phyloP scores from a whole-genome alignment of 2,888 invertebrate genomes.

The Stratiomys singularior region DNA sequence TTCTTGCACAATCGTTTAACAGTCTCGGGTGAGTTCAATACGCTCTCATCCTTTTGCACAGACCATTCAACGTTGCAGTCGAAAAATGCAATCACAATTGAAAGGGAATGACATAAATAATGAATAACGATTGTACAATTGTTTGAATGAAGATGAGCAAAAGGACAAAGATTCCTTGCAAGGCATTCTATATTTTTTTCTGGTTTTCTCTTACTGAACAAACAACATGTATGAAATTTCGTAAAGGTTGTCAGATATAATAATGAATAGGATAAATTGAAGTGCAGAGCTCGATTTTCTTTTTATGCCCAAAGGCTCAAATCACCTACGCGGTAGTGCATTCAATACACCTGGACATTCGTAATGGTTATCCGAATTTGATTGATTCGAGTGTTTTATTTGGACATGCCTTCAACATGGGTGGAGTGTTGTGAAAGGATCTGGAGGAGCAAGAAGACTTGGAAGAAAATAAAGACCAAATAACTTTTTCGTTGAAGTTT shows the following conservation, averaged over 20 bases:
- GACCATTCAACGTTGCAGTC: background rate
- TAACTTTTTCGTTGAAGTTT: no score
- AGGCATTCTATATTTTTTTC: background rate
- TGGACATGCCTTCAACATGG: slow-evolving; percentile 21
- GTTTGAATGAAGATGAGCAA: slow-evolving; percentile 37
- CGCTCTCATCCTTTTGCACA: slow-evolving; percentile 25
- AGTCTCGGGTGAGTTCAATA: background rate
- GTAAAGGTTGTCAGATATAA: slow-evolving; percentile 31
- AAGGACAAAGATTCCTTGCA: background rate
- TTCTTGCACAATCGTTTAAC: slow-evolving; percentile 9
- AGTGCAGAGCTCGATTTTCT: slow-evolving; percentile 8
- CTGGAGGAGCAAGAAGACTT: background rate
- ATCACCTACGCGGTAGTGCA: slow-evolving; percentile 24
- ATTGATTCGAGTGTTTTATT: slow-evolving; percentile 41
- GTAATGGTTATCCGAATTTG: slow-evolving; percentile 14
- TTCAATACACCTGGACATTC: slow-evolving; percentile 16
- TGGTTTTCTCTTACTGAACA: slow-evolving; percentile 19
- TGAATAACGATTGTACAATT: slow-evolving; percentile 27
- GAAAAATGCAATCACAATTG: background rate
- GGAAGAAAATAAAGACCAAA: background rate
- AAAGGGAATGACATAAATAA: slow-evolving; percentile 15
- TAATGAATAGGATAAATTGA: slow-evolving; percentile 14
- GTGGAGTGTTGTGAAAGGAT: slow-evolving; percentile 34
- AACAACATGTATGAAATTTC: slow-evolving; percentile 9
- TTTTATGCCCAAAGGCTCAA: slow-evolving; percentile 15